Evolutionary conservation across 2,888 invertebrate species (phyloP).

Genomic region (Blera fallax): DNA sequence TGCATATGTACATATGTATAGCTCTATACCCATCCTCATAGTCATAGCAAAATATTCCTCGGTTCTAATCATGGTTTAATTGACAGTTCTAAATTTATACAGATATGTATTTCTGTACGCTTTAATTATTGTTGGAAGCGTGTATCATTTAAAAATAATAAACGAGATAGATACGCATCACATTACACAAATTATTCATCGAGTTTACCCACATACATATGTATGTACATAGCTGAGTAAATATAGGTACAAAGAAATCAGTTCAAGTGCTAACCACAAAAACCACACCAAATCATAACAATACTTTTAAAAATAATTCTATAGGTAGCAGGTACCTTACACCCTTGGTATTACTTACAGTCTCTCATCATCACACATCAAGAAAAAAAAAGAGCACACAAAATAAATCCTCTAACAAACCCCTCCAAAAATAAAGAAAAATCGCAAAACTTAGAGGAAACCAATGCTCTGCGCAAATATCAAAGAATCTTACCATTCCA

Average conservation of each 20-base stretch:
- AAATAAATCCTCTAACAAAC: conserved; percentile 5
- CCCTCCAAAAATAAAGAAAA: conserved; percentile 21
- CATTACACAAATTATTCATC: background rate
- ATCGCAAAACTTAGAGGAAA: conserved; percentile 8
- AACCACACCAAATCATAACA: conserved; percentile 40
- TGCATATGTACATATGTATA: no score
- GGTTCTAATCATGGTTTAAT: background rate
- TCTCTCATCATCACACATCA: conserved; percentile 7
- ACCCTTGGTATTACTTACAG: conserved; percentile 56
- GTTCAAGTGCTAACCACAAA: conserved; percentile 68
- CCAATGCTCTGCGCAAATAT: conserved; percentile 2
- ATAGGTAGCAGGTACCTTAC: conserved; percentile 42
- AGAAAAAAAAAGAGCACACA: background rate
- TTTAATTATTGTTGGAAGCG: background rate
- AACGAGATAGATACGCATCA: background rate
- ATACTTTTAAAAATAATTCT: conserved; percentile 32
- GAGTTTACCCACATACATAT: no score
- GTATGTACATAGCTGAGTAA: background rate
- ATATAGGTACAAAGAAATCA: conserved; percentile 24
- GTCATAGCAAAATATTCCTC: no score
- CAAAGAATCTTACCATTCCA: background rate
- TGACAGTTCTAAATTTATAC: background rate
- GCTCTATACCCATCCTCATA: no score
- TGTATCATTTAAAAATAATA: background rate
- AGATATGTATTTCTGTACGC: background rate